These are phyloP conservation scores for Cyprinella venusta DNA, from an alignment of 2,797 vertebrate genomes.

Conservation along the genomic window DNA sequence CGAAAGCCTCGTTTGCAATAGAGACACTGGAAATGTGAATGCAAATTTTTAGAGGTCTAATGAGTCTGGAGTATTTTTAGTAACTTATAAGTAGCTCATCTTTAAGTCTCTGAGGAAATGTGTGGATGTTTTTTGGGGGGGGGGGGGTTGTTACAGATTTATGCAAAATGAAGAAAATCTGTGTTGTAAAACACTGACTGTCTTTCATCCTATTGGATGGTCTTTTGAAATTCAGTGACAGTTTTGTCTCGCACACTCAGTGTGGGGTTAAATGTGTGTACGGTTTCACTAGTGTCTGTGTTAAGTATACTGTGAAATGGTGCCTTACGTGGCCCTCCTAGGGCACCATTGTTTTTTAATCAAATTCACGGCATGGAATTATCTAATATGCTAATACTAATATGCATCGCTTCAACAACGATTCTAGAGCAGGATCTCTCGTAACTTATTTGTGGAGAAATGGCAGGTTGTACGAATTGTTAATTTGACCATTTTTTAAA, in stretches of 20 bases:
- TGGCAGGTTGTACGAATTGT: background rate
- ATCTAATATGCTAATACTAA: conserved; percentile 35
- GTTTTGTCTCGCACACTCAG: conserved; percentile 58
- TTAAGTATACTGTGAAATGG: conserved; percentile 51
- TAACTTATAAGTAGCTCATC: conserved; percentile 63
- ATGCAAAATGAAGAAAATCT: conserved; percentile 63
- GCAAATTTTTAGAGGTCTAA: conserved; percentile 56
- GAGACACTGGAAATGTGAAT: conserved; percentile 62
- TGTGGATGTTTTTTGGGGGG: conserved; percentile 48
- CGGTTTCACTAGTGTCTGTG: conserved; percentile 49
- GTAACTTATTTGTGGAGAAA: conserved; percentile 43
- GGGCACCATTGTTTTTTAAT: conserved; percentile 51
- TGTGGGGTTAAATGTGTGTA: conserved; percentile 44
- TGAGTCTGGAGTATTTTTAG: conserved; percentile 59
- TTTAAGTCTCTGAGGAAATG: conserved; percentile 47
- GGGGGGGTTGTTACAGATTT: conserved; percentile 48
- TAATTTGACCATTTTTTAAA: conserved; percentile 7
- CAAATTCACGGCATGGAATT: conserved; percentile 35
- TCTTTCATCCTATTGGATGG: conserved; percentile 59
- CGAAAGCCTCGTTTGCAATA: conserved; percentile 62
- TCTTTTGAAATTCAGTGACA: conserved; percentile 60
- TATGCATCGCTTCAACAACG: conserved; percentile 28
- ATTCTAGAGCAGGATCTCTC: conserved; percentile 51
- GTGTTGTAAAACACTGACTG: conserved; percentile 53
- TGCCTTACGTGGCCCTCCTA: conserved; percentile 44